These are phyloP conservation scores for Crocallis elinguaria DNA, from an alignment of 2,888 invertebrate species.

Conservation along the genomic window DNA sequence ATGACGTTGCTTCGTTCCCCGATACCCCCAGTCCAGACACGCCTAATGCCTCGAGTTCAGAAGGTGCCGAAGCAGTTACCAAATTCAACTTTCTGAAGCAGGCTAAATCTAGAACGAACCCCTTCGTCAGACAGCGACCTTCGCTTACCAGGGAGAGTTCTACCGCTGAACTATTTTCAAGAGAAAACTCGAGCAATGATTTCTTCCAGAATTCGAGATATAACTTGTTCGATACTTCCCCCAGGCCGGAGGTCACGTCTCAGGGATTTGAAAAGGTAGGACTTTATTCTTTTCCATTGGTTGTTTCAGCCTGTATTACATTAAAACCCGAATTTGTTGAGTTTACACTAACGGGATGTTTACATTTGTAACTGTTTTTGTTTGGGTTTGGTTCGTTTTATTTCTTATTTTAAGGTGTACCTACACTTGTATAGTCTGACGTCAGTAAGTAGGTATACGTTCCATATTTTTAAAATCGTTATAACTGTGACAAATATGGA, in stretches of 20 bases:
- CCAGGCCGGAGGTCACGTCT: slow-evolving; percentile 64
- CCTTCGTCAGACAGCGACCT: slow-evolving; percentile 71
- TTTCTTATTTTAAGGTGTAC: too few relatives aligned
- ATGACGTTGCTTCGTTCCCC: slow-evolving; percentile 25
- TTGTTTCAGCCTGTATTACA: too few relatives aligned
- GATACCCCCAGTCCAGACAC: slow-evolving; percentile 60
- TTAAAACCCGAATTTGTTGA: too few relatives aligned
- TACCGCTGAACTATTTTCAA: slow-evolving; percentile 68
- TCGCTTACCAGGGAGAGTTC: slow-evolving; percentile 74
- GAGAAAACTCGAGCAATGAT: slow-evolving; percentile 73
- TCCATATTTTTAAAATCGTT: too few relatives aligned
- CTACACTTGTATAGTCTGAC: too few relatives aligned
- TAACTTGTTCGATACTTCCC: slow-evolving; percentile 74
- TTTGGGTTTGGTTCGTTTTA: too few relatives aligned
- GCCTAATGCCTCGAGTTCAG: slow-evolving; percentile 47
- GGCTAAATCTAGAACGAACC: slow-evolving; percentile 66
- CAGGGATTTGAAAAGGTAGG: slow-evolving; percentile 65
- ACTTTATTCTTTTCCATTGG: too few relatives aligned
- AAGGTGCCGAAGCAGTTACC: slow-evolving; percentile 48
- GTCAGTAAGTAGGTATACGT: too few relatives aligned
- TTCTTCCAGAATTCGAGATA: slow-evolving; percentile 76
- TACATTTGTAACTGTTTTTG: too few relatives aligned
- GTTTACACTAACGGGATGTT: too few relatives aligned
- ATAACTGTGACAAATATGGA: too few relatives aligned
- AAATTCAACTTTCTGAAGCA: slow-evolving; percentile 75